phyloP scores from a whole-genome alignment of 2,797 vertebrate species.

The Novumbra hubbsi region DNA sequence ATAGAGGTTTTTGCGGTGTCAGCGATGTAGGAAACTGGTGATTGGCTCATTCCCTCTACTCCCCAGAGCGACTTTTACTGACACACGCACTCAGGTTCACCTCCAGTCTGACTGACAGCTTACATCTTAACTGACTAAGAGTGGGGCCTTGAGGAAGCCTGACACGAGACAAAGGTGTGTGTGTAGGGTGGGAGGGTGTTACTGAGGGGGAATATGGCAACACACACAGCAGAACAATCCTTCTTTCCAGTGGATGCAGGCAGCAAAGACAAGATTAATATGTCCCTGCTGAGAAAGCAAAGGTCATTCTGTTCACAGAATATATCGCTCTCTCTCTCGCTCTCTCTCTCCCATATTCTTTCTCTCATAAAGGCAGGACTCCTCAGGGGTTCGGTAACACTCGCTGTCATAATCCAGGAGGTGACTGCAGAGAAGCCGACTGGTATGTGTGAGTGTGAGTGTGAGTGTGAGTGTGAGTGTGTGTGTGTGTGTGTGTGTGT shows the following conservation, averaged over 20 bases:
- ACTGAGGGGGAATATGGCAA: neutral
- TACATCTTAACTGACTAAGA: conserved; percentile 4
- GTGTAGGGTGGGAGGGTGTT: neutral
- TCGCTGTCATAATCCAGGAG: neutral
- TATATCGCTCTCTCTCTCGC: neutral
- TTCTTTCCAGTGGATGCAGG: neutral
- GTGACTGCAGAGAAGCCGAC: neutral
- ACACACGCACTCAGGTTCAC: neutral
- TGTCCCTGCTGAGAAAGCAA: neutral
- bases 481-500: neutral
- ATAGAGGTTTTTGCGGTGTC: neutral
- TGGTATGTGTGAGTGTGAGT: neutral
- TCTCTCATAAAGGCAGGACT: neutral
- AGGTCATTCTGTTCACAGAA: neutral
- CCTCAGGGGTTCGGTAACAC: neutral
- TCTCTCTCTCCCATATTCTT: neutral
- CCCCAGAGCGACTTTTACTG: neutral
- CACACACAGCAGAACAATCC: neutral
- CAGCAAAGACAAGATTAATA: neutral
- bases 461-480: neutral
- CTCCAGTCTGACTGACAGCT: neutral
- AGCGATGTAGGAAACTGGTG: neutral
- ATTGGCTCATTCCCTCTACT: neutral
- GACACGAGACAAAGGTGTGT: neutral
- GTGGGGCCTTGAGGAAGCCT: neutral